Evolutionary conservation across 92 coral and sea anemone genomes (phyloP), one percentile per base, ranked within the genome.

Genomic region (Anthopleura xanthogrammica): DNA sequence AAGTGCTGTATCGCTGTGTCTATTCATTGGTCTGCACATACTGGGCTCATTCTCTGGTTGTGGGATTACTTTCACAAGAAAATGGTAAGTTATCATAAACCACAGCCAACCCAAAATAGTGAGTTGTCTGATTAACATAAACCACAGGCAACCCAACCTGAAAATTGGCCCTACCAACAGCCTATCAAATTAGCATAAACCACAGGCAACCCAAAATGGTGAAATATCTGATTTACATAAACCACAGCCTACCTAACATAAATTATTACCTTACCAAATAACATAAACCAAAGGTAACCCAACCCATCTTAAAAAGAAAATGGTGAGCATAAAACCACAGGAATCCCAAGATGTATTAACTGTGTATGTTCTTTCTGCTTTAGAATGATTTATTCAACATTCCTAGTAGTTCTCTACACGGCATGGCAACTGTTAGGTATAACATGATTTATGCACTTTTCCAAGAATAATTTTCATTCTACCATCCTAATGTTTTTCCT

Each of bases 51-150:
- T 42, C 81, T 96, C 76, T 92, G 93, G 91, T 82, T 94, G 42
- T 96, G 99, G 99, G 99, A 96, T 72, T 96, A 94, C 79, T 94
- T 94, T 78, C 98, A 94, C 84, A 94, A 90, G 83, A 90, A 93
- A 80, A 90, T 96, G 98, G 99, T 95, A 46, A 77, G 95, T 39
- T 52, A 8, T 24, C 24, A 46, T 14, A 74, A 5, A 74, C 77
- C 77, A 73, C 77, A 73, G 77, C 36, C 50, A 71, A 71, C 62
- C 62, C 62, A 57, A 57, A 5, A 14, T 57, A 29, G 36, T 29
- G 36, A 0, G 36, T 29, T 29, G 36, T 29, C 36, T 29, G 36
- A 29, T 29, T 29, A 29, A 29, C 62, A 57, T 46, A 46, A 46
- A 46, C 50, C 50, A 46, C 50, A 2, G 50, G 50, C 50, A 46